Evolutionary conservation across 2,113 vertebrate species (phyloP).

Genomic region (Bungarus multicinctus): DNA sequence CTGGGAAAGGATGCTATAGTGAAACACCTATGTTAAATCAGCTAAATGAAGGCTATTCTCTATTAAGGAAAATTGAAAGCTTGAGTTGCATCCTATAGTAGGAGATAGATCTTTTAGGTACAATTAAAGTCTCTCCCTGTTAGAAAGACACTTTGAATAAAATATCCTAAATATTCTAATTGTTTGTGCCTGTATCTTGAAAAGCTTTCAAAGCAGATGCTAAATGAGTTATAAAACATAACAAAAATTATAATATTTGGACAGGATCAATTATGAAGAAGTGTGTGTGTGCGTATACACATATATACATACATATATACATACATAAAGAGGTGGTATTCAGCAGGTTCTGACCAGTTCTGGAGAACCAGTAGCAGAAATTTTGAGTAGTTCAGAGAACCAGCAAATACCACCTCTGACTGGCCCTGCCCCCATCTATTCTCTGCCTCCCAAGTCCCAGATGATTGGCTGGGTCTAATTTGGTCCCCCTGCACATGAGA

Average conservation of each 20-base stretch:
- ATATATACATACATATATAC: too few species aligned
- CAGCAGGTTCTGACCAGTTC: too few species aligned
- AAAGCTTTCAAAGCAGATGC: not conserved
- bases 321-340: too few species aligned
- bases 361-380: too few species aligned
- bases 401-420: too few species aligned
- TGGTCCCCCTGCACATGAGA: too few species aligned
- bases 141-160: not conserved
- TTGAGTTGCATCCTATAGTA: not conserved
- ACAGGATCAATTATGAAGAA: not conserved
- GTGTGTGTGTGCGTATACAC: not conserved
- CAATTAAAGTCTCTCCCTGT: not conserved
- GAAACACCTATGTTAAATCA: not conserved
- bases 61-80: not conserved
- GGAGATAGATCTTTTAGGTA: not conserved
- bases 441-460: too few species aligned
- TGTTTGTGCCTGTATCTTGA: not conserved
- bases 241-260: not conserved
- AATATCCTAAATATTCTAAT: not conserved
- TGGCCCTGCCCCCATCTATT: too few species aligned
- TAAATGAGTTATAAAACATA: not conserved
- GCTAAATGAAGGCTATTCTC: not conserved
- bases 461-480: too few species aligned
- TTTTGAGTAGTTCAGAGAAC: too few species aligned
- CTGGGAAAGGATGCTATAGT: not conserved